Evolutionary conservation across 2,113 vertebrate species (phyloP).

Genomic region (Catharus fuscescens): DNA sequence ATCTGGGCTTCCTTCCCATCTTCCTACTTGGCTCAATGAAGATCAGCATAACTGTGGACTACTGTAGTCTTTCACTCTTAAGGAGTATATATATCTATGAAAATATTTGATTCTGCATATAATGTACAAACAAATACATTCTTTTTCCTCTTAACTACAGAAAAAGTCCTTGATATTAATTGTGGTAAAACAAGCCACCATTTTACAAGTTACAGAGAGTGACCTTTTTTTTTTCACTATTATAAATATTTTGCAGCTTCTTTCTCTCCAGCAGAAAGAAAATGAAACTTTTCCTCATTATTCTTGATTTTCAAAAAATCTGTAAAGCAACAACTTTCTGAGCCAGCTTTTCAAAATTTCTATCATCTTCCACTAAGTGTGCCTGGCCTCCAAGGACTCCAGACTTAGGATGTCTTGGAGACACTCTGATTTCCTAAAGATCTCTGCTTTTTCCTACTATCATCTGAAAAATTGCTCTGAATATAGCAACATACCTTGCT

Average conservation of each 20-base stretch:
- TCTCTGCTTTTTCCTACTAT: not conserved
- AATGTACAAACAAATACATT: not conserved
- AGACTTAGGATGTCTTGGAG: not conserved
- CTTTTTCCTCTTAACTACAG: not conserved
- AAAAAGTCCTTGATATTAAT: not conserved
- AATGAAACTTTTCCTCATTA: not conserved
- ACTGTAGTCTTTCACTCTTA: not conserved
- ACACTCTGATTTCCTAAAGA: not conserved
- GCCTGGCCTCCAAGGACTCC: not conserved
- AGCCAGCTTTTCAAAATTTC: not conserved
- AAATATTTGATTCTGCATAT: not conserved
- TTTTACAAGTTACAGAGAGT: not conserved
- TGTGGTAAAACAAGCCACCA: constrained; percentile 11
- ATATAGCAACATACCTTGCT: not conserved
- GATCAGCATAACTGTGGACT: not conserved
- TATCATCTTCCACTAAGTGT: not conserved
- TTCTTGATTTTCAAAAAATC: not conserved
- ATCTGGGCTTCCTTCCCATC: not conserved
- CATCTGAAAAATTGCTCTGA: not conserved
- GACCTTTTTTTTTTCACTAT: not conserved
- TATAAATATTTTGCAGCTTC: not conserved
- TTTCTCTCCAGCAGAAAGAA: not conserved
- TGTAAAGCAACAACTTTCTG: not conserved
- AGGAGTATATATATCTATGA: not conserved
- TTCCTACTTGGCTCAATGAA: not conserved